Evolutionary conservation across 1,140 invertebrate genomes (phyloP).

Genomic region (Tetragonula clypearis): DNA sequence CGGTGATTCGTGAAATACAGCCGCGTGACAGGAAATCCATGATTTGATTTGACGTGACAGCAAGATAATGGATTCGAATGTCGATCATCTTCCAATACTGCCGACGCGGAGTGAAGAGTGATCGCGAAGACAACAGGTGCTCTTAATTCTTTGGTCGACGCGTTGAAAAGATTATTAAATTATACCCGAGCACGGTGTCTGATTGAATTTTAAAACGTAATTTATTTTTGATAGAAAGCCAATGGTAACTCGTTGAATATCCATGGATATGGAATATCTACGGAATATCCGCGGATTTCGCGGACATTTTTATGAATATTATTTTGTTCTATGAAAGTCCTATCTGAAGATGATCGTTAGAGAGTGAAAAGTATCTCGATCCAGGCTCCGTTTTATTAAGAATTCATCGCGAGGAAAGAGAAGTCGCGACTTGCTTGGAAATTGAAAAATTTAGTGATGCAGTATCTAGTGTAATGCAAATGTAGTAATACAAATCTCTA

Average conservation of each 20-base stretch:
- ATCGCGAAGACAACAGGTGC: constrained; percentile 8
- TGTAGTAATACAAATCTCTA: too few species aligned
- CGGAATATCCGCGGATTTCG: too few species aligned
- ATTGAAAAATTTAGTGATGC: too few species aligned
- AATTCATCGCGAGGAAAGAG: too few species aligned
- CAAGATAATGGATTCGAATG: constrained; percentile 32
- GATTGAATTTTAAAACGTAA: background rate
- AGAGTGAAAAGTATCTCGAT: too few species aligned
- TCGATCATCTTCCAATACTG: constrained; percentile 29
- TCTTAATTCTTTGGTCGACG: constrained; percentile 1
- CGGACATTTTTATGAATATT: too few species aligned
- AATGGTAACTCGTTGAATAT: background rate
- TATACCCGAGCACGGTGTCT: background rate
- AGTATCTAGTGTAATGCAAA: too few species aligned
- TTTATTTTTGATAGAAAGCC: background rate
- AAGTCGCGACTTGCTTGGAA: too few species aligned
- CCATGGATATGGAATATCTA: background rate
- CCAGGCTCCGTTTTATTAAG: too few species aligned
- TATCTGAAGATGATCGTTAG: too few species aligned
- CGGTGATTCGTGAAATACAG: constrained; percentile 1
- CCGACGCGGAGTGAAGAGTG: background rate
- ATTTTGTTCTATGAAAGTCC: too few species aligned
- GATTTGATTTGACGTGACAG: constrained; percentile 31
- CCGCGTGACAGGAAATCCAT: constrained; percentile 23
- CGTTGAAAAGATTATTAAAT: background rate